Conservation (phyloP, 2,888 invertebrate species). For the Corbicula japonica region DNA sequence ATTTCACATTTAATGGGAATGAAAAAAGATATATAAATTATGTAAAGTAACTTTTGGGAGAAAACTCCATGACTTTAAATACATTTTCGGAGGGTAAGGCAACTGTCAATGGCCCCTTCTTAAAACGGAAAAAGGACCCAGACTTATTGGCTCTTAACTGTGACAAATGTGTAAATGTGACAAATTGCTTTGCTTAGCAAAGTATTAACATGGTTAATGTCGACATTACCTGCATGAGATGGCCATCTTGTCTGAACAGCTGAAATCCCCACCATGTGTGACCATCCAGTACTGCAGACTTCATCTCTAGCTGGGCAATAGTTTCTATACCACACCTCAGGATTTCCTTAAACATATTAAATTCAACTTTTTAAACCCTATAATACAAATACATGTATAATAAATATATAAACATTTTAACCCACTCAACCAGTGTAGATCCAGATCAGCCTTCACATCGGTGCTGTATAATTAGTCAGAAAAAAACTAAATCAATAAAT, state of each 20-base stretch:
- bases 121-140: not conserved
- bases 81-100: not conserved
- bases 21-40: not conserved
- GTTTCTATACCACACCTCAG: too few relatives aligned
- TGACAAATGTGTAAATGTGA: not conserved
- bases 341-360: too few relatives aligned
- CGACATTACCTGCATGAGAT: slow-evolving; percentile 11
- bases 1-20: not conserved
- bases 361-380: too few relatives aligned
- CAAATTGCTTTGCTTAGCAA: not conserved
- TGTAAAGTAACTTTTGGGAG: not conserved
- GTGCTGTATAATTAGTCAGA: too few relatives aligned
- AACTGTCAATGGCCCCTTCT: not conserved
- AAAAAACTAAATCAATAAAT: too few relatives aligned
- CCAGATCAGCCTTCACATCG: too few relatives aligned
- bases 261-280: slow-evolving; percentile 11
- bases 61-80: not conserved
- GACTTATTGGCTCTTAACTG: not conserved
- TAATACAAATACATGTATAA: too few relatives aligned
- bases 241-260: slow-evolving; percentile 9
- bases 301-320: too few relatives aligned
- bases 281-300: not conserved
- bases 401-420: too few relatives aligned
- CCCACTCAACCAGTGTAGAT: too few relatives aligned
- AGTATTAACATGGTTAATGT: not conserved